phyloP scores from a whole-genome alignment of 2,888 invertebrate species.

The Eretmocerus hayati region DNA sequence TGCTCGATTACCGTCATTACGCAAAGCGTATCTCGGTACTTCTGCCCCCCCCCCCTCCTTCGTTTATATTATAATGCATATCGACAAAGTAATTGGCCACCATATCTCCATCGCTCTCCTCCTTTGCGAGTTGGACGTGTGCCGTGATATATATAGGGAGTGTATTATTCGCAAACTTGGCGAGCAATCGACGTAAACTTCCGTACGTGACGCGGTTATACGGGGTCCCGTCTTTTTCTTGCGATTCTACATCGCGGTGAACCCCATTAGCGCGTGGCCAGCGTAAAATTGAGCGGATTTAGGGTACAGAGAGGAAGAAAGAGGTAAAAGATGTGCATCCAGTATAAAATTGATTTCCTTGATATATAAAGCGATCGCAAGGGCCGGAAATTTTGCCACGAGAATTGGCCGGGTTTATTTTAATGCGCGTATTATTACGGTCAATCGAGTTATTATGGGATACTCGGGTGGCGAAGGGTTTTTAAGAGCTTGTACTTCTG shows the following conservation, averaged over 20 bases:
- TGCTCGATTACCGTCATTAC: conserved; percentile 32
- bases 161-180: conserved; percentile 7
- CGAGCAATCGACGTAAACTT: conserved; percentile 20
- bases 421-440: conserved; percentile 9
- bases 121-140: too few species aligned
- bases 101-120: conserved; percentile 17
- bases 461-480: not conserved
- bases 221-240: conserved; percentile 2
- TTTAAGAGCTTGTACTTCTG: too few species aligned
- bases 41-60: conserved; percentile 21
- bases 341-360: conserved; percentile 19
- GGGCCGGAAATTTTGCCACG: not conserved
- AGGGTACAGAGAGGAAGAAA: too few species aligned
- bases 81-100: too few species aligned
- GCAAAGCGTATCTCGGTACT: conserved; percentile 24
- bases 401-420: conserved; percentile 8
- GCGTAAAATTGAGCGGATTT: conserved; percentile 21
- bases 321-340: too few species aligned
- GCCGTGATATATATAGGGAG: conserved; percentile 3
- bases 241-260: conserved; percentile 20
- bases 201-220: conserved; percentile 21
- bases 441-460: conserved; percentile 12
- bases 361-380: conserved; percentile 1
- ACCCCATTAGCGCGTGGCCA: conserved; percentile 19
- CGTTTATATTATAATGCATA: too few species aligned